Evolutionary conservation across 2,797 vertebrate genomes (phyloP).

Genomic region (Gorsachius magnificus): DNA sequence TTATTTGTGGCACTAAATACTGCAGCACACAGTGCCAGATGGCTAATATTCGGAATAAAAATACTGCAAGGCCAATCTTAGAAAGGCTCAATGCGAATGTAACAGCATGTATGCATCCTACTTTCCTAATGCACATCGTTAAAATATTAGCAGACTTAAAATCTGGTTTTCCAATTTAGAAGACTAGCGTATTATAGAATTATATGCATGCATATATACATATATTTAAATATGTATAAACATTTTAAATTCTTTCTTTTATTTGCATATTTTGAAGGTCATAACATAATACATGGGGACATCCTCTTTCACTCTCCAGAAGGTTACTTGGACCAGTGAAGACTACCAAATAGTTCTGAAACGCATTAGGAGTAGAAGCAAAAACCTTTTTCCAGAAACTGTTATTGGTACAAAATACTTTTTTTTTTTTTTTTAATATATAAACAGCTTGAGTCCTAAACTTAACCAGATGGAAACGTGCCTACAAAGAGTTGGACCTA

Average conservation of each 20-base stretch:
- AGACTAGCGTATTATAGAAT: not conserved
- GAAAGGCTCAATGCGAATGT: too few species aligned
- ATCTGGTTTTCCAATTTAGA: slow-evolving; percentile 27
- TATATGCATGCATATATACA: not conserved
- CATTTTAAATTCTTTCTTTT: not conserved
- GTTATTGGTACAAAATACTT: slow-evolving; percentile 59
- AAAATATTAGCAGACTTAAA: slow-evolving; percentile 60
- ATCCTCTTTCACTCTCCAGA: not conserved
- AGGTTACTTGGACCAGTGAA: slow-evolving; percentile 16
- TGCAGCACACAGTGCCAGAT: too few species aligned
- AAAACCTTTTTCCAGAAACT: slow-evolving; percentile 43
- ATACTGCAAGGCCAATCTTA: too few species aligned
- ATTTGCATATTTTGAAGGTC: slow-evolving; percentile 3
- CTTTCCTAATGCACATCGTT: slow-evolving; percentile 4
- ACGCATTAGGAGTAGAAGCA: not conserved
- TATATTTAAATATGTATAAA: not conserved
- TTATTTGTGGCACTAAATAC: too few species aligned
- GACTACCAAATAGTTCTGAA: slow-evolving; percentile 30
- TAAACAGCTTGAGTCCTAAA: slow-evolving; percentile 81
- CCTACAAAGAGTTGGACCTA: slow-evolving; percentile 75
- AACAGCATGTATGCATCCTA: not conserved
- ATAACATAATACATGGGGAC: not conserved
- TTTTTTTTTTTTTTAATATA: slow-evolving; percentile 37
- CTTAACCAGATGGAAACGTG: slow-evolving; percentile 83
- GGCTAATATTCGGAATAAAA: too few species aligned